Percentiles rank a stretch among this genome's conserved stretches.
phyloP scores from a whole-genome alignment of 92 coral and sea anemone species.

The Palythoa grandis region DNA sequence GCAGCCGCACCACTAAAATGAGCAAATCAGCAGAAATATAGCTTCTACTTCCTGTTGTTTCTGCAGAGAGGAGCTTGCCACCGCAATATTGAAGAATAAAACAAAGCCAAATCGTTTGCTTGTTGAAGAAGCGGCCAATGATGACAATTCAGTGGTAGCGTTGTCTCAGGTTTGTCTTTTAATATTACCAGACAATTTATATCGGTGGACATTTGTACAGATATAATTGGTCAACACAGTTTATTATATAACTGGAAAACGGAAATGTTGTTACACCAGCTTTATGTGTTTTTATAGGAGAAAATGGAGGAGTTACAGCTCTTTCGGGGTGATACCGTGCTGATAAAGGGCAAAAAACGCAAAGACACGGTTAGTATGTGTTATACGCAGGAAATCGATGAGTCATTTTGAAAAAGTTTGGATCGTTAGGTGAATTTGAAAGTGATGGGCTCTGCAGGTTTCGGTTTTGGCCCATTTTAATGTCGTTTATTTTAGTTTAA shows the following conservation, averaged over 20 bases:
- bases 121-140: slow-evolving; percentile 98
- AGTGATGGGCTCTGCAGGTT: neutral
- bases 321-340: slow-evolving; percentile 97
- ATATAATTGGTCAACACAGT: slow-evolving; percentile 22
- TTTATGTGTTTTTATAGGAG: slow-evolving; percentile 50
- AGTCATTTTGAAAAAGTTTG: slow-evolving; percentile 37
- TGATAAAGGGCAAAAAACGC: slow-evolving; percentile 96
- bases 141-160: slow-evolving; percentile 97
- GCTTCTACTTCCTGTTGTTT: slow-evolving; percentile 41
- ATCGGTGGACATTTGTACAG: slow-evolving; percentile 21
- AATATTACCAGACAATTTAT: neutral
- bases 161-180: slow-evolving; percentile 89
- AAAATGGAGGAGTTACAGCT: slow-evolving; percentile 99
- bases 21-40: neutral
- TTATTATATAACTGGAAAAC: neutral
- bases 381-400: slow-evolving; percentile 1
- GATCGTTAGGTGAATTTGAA: neutral
- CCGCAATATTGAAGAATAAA: slow-evolving; percentile 95
- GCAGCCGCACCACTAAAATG: neutral
- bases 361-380: slow-evolving; percentile 84
- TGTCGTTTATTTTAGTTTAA: neutral
- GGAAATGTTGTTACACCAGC: neutral
- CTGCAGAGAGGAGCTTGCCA: slow-evolving; percentile 93
- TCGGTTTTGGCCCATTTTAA: slow-evolving; percentile 4
- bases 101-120: slow-evolving; percentile 90